Evolutionary conservation across 2,888 invertebrate genomes (phyloP).

Genomic region (Gibbula magus): DNA sequence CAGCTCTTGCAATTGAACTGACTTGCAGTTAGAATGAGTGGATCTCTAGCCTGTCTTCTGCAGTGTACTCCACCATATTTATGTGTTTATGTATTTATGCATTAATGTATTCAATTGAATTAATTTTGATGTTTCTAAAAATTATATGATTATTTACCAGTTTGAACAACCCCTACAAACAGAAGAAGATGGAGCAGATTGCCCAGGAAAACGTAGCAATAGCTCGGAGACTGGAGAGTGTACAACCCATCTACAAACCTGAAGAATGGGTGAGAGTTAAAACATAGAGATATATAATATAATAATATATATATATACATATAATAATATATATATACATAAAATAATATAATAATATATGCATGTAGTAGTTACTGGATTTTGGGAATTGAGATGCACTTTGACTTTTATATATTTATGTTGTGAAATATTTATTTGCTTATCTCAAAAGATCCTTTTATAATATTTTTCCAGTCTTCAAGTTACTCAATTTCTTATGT

Average conservation of each 20-base stretch:
- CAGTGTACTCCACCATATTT: no score
- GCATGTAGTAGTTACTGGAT: neutral
- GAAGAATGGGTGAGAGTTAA: slow-evolving; percentile 59
- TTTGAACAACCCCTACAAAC: slow-evolving; percentile 57
- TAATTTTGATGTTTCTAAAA: neutral
- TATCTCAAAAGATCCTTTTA: no score
- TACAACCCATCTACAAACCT: slow-evolving; percentile 58
- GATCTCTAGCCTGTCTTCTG: no score
- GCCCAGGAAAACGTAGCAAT: slow-evolving; percentile 65
- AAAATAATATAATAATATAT: neutral
- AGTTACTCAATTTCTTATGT: no score
- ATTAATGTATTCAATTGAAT: neutral
- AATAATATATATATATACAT: neutral
- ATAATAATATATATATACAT: neutral
- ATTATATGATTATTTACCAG: slow-evolving; percentile 40
- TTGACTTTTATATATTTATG: no score
- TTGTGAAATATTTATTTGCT: no score
- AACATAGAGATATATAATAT: neutral
- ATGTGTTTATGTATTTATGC: no score
- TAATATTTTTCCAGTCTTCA: no score
- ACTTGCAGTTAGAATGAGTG: no score
- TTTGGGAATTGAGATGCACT: no score
- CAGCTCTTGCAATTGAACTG: no score
- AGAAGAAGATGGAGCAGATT: slow-evolving; percentile 57
- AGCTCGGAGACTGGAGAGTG: slow-evolving; percentile 63